phyloP scores from a whole-genome alignment of 2,888 invertebrate genomes.

The Erannis defoliaria region DNA sequence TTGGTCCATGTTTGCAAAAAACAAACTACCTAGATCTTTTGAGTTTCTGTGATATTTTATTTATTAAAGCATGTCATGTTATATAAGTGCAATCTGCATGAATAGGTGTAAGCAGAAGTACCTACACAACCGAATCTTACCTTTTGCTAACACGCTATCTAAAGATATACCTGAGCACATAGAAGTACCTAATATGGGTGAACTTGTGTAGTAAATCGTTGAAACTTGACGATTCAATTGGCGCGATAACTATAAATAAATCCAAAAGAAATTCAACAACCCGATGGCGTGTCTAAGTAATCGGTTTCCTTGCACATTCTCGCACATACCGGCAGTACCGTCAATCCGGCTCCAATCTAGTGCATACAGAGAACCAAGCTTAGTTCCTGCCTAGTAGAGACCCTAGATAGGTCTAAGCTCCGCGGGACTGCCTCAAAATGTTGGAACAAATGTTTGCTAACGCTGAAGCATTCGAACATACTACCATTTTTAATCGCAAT shows the following conservation, averaged over 20 bases:
- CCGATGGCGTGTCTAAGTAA: constrained; percentile 73
- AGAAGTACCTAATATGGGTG: background rate
- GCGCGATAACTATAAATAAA: constrained; percentile 55
- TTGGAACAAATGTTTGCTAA: constrained; percentile 62
- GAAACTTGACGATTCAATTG: constrained; percentile 64
- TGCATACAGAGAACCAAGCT: constrained; percentile 32
- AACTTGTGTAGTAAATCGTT: constrained; percentile 30
- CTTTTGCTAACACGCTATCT: too few relatives aligned
- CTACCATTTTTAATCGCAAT: constrained; percentile 88
- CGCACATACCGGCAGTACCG: constrained; percentile 65
- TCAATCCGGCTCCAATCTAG: constrained; percentile 61
- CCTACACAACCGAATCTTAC: too few relatives aligned
- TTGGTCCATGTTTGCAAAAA: too few relatives aligned
- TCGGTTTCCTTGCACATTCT: constrained; percentile 68
- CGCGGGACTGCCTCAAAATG: constrained; percentile 14
- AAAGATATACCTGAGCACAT: too few relatives aligned
- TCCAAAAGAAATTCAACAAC: constrained; percentile 59
- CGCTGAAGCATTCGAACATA: constrained; percentile 83
- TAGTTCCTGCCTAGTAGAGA: too few relatives aligned
- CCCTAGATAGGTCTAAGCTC: constrained; percentile 18
- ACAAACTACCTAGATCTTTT: too few relatives aligned
- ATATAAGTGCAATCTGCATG: too few relatives aligned
- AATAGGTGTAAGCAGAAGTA: too few relatives aligned
- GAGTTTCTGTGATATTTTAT: too few relatives aligned
- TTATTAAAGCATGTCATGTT: too few relatives aligned